These are phyloP conservation scores for Halictus ligatus DNA, from an alignment of 2,888 invertebrate genomes.

Conservation along the genomic window DNA sequence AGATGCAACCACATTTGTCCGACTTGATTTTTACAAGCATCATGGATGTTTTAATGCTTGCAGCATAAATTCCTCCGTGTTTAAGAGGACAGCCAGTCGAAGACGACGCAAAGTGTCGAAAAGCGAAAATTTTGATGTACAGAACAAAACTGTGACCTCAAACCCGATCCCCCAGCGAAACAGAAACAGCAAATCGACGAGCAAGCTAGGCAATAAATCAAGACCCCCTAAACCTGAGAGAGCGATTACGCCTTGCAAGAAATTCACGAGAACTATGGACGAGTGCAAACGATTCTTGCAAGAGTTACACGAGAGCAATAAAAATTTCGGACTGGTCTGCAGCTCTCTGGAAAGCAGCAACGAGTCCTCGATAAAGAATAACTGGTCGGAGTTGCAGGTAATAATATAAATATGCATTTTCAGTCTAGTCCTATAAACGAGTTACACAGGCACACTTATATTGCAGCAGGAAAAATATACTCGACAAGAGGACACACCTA, in stretches of 20 bases:
- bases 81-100: conserved; percentile 17
- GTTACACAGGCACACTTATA: background rate
- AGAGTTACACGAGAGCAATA: conserved; percentile 59
- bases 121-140: conserved; percentile 55
- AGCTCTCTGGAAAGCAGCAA: conserved; percentile 54
- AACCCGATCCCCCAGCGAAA: conserved; percentile 22
- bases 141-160: conserved; percentile 20
- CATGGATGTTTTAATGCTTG: background rate
- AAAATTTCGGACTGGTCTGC: conserved; percentile 47
- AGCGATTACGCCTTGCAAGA: conserved; percentile 36
- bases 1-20: background rate
- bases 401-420: background rate
- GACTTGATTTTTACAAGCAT: background rate
- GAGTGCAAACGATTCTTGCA: conserved; percentile 65
- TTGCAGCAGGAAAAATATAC: conserved; percentile 23
- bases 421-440: too few species aligned
- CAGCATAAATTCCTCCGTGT: conserved; percentile 34
- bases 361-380: conserved; percentile 33
- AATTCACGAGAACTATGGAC: conserved; percentile 51
- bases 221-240: background rate
- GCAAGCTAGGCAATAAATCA: background rate
- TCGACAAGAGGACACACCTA: background rate
- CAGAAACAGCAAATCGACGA: conserved; percentile 6
- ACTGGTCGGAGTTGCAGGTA: conserved; percentile 39
- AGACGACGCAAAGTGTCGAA: conserved; percentile 43